These are phyloP conservation scores for Cynoglossus semilaevis DNA, from an alignment of 2,113 vertebrate genomes.

Conservation along the genomic window DNA sequence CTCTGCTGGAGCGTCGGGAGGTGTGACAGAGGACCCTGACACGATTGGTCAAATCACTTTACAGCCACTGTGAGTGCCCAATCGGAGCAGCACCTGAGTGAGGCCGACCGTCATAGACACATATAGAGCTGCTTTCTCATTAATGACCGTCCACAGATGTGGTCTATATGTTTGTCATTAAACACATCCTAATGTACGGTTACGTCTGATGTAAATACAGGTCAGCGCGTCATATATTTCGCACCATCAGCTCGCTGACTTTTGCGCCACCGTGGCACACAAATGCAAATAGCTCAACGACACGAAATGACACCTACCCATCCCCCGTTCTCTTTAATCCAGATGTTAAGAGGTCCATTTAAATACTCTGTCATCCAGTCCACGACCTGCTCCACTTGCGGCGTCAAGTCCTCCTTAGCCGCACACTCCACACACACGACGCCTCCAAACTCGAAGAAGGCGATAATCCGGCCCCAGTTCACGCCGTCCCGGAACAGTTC, in stretches of 20 bases:
- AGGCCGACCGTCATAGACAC: slow-evolving; percentile 28
- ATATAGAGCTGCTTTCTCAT: slow-evolving; percentile 16
- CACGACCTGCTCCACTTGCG: slow-evolving; percentile 90
- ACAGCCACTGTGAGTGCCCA: slow-evolving; percentile 53
- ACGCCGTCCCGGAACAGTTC: slow-evolving; percentile 97
- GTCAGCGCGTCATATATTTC: not conserved
- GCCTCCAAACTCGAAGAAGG: slow-evolving; percentile 97
- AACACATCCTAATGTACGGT: not conserved
- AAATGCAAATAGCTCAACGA: slow-evolving; percentile 25
- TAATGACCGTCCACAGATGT: slow-evolving; percentile 32
- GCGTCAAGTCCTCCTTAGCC: slow-evolving; percentile 87
- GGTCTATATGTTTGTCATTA: not conserved
- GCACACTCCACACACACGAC: slow-evolving; percentile 94
- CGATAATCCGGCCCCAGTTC: slow-evolving; percentile 98
- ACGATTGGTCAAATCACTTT: slow-evolving; percentile 51
- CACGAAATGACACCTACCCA: slow-evolving; percentile 83
- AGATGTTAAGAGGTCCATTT: slow-evolving; percentile 89
- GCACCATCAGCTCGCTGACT: slow-evolving; percentile 20
- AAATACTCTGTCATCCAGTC: slow-evolving; percentile 98
- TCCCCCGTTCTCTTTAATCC: slow-evolving; percentile 98
- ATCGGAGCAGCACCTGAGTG: slow-evolving; percentile 25
- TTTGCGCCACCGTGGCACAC: slow-evolving; percentile 36
- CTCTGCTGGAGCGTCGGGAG: slow-evolving; percentile 56
- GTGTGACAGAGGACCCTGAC: slow-evolving; percentile 64
- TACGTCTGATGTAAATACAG: not conserved